phyloP scores from a whole-genome alignment of 35 echinoderm and acorn worm genomes.

The Diadema setosum region DNA sequence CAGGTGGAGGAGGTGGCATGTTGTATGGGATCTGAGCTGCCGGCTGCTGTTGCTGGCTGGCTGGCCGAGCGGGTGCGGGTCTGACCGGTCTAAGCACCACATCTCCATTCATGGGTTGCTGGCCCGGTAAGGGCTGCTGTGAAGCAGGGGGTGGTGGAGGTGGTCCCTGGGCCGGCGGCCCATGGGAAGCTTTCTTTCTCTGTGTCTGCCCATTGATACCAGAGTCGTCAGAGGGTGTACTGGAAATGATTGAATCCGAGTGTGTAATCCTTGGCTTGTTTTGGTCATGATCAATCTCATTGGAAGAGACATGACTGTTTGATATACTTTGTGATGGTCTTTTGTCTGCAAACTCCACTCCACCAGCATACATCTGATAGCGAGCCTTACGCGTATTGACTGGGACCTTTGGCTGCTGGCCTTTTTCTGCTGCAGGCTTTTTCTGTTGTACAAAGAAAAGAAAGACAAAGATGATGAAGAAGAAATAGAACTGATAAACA shows the following conservation, averaged over 20 bases:
- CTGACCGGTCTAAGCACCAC: background rate
- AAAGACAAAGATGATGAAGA: too few species aligned
- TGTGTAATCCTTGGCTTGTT: background rate
- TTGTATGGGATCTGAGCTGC: background rate
- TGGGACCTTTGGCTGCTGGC: background rate
- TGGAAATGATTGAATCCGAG: background rate
- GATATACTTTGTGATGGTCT: slow-evolving; percentile 1
- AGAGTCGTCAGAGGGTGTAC: background rate
- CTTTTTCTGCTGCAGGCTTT: slow-evolving; percentile 17
- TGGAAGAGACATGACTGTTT: background rate
- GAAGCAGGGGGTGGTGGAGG: slow-evolving; percentile 37
- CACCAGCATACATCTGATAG: slow-evolving; percentile 1
- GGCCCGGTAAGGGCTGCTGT: background rate
- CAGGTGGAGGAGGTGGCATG: slow-evolving; percentile 15
- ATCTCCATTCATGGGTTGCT: slow-evolving; percentile 36
- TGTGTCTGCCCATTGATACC: slow-evolving; percentile 7
- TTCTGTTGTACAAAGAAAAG: background rate
- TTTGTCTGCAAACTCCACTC: background rate
- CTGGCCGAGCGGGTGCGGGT: slow-evolving; percentile 40
- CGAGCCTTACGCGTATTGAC: background rate
- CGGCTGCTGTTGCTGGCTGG: background rate
- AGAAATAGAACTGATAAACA: too few species aligned
- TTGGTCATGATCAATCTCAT: background rate
- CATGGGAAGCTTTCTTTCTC: background rate
- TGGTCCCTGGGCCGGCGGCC: too few species aligned